Evolutionary conservation across 2,888 invertebrate species (phyloP), one percentile per base, ranked within the genome.

Genomic region (Masnerella sp.): DNA sequence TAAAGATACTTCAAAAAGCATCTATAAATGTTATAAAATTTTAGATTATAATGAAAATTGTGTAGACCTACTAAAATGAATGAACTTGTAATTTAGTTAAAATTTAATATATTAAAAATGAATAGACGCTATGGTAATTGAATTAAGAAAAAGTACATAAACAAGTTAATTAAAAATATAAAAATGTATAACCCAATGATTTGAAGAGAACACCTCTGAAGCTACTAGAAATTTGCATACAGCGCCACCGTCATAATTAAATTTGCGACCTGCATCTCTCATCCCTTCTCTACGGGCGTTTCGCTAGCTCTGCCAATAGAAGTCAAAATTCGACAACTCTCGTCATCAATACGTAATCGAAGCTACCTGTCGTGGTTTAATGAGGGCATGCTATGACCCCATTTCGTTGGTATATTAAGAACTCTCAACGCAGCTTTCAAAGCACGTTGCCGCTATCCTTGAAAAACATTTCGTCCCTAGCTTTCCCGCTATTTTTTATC

Each of bases 341-440:
- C 47, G 5, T 62, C 61, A 42, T 42, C 32, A 42, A 51, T 51
- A 59, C 11, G 20, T 25, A 9, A 38, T 64, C 43, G 68, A 69
- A 64, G 62, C 12, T 64, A 65, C 52, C 71, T 64, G 62, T 67
- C 58, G 56, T 43, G 49, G 14, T 49, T 52, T 59, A 76, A 76
- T 64, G 70, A 64, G 70, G 61, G 38, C 69, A 70, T 25, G 45
- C 32, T 18, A 62, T 71, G 73, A 34, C 76, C 76, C 71, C 61
- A 65, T 73, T 76, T 73, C 64, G 34, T 17, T 22, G 9, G 70
- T 73, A 76, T 73, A 73, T 76, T 76, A 75, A 75, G 72, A 61
- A 75, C 58, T 36, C 38, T 73, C 51, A 36, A 65, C 59, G 42
- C 17, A 8, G 32, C 22, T 51, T 30, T 28, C 54, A 34, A 12